Base-by-base conservation (phyloP, 2,888 invertebrate species). In the Pammene fasciana region DNA sequence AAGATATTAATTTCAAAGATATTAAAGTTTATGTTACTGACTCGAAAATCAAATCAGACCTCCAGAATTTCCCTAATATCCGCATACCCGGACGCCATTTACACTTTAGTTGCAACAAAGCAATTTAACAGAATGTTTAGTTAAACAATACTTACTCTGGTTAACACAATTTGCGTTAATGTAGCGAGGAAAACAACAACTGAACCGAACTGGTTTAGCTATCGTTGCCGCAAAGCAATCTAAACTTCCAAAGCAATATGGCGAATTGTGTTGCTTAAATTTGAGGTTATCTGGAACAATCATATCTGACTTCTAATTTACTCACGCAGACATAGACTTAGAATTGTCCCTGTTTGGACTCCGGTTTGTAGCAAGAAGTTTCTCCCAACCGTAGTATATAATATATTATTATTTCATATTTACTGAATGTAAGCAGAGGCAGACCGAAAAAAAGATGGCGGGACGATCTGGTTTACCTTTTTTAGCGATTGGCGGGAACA, bases 211-310 rank as follows among this genome's bases (percentile, higher is more conserved):
- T 65, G 70, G 65, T 70, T 70, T 65, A 65, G 70, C 65, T 60
- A 70, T 60, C 48, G 70, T 36, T 14, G 46, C 70, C 70, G 55
- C 70, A 65, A 70, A 65, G 65, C 70, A 70, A 70, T 70, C 70
- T 70, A 70, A 70, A 70, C 70, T 70, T 70, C 60, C 38, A 52
- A 59, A 60, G 65, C 70, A 70, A 70, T 70, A 65, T 70, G 16
- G 41, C 54, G 65, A 54, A 70, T 65, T 60, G 54, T 65, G 59
- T 60, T 65, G 68, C 64, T 68, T 65, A 34, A 65, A 65, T 70
- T 60, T 46, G 14, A 26, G 41, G 48, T 65, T 70, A 70, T 65
- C 65, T 65, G 34, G 14, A 48, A 46, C 46, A 48, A 60, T 70
- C 48, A 65, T 70, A 46, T 16, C 45, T 26, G 65, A 59, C 54